phyloP scores from a whole-genome alignment of 2,888 invertebrate species.

The Pseudolycoriella hygida region DNA sequence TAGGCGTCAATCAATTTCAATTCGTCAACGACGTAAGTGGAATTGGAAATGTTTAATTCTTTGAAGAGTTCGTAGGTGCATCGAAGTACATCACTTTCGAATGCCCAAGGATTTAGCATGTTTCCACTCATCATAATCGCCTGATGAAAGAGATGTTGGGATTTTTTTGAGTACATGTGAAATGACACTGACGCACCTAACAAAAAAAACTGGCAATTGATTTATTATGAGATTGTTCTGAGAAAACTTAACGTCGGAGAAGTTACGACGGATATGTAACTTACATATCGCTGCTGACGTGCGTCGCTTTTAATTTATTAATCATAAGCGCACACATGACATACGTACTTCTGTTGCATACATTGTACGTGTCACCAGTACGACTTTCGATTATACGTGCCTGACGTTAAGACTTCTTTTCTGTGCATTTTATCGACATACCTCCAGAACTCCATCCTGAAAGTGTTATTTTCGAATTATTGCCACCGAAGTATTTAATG shows the following conservation, averaged over 20 bases:
- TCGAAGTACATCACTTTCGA: not conserved
- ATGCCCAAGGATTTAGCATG: conserved; percentile 8
- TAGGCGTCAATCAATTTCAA: not conserved
- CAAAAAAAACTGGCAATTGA: too few relatives aligned
- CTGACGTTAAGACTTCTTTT: too few relatives aligned
- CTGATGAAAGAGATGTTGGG: conserved; percentile 7
- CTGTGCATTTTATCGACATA: too few relatives aligned
- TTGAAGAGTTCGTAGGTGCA: conserved; percentile 5
- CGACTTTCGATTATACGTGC: too few relatives aligned
- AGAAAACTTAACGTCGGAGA: too few relatives aligned
- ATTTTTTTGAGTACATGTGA: conserved; percentile 8
- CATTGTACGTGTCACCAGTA: too few relatives aligned
- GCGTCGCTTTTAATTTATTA: too few relatives aligned
- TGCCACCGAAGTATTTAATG: conserved; percentile 8
- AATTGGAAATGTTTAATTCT: not conserved
- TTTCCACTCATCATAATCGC: conserved; percentile 10
- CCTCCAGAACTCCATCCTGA: conserved; percentile 10
- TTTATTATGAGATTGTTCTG: too few relatives aligned
- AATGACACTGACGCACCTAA: conserved; percentile 8
- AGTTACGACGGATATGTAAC: too few relatives aligned
- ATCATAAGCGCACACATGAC: too few relatives aligned
- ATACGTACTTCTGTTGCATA: too few relatives aligned
- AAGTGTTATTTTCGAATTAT: conserved; percentile 8
- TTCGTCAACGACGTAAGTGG: not conserved
- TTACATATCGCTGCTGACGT: too few relatives aligned